phyloP scores from a whole-genome alignment of 92 coral and sea anemone genomes.

The Epizoanthus stellaris region DNA sequence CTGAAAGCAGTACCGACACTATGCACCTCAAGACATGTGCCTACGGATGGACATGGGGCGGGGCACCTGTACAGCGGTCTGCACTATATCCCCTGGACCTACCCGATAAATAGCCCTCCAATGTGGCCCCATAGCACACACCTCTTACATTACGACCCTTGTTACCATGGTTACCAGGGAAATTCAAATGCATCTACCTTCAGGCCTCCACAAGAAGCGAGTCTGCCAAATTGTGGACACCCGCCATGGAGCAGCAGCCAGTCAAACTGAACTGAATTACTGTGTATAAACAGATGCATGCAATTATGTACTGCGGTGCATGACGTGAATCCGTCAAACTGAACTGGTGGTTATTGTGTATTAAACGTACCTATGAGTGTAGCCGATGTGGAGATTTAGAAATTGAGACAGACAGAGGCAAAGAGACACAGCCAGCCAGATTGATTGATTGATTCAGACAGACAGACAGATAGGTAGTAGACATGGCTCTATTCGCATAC shows the following conservation, averaged over 20 bases:
- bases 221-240: slow-evolving; percentile 11
- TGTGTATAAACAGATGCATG: not conserved
- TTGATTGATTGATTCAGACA: too few species aligned
- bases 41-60: slow-evolving; percentile 66
- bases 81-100: slow-evolving; percentile 89
- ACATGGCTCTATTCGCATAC: too few species aligned
- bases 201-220: slow-evolving; percentile 38
- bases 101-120: slow-evolving; percentile 74
- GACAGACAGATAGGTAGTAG: too few species aligned
- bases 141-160: slow-evolving; percentile 83
- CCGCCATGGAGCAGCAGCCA: slow-evolving; percentile 44
- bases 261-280: not conserved
- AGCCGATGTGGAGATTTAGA: too few species aligned
- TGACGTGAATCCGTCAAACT: too few species aligned
- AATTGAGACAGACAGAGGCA: too few species aligned
- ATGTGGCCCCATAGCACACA: slow-evolving; percentile 87
- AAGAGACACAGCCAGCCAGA: too few species aligned
- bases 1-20: slow-evolving; percentile 78
- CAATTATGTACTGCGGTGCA: too few species aligned
- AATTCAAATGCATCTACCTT: slow-evolving; percentile 7
- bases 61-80: slow-evolving; percentile 86
- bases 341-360: too few species aligned
- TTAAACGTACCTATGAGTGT: too few species aligned
- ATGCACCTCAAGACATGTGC: slow-evolving; percentile 79
- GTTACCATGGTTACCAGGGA: slow-evolving; percentile 76